Base-by-base conservation (phyloP, 2,888 invertebrate genomes). In the Mamestra brassicae region DNA sequence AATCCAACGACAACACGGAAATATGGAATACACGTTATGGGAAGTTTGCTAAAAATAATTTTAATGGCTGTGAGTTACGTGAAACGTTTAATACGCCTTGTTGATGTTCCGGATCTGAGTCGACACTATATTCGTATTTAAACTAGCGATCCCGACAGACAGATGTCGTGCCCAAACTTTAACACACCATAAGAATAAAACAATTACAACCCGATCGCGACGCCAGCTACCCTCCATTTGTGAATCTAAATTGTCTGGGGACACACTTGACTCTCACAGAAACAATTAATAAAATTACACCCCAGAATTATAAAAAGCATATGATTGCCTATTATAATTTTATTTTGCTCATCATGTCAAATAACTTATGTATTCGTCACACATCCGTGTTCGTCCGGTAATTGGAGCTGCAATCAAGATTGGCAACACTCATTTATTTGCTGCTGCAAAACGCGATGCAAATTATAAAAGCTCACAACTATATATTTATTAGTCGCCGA, bases 1-100 rank as follows among this genome's bases (percentile, higher is more conserved):
- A 85, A 90, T 87, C 86, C 87, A 79, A 85, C 79, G 83, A 84
- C 77, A 87, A 84, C 86, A 85, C 85, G 85, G 87, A 88, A 84
- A 68, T 72, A 73, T 84, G 70, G 52, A 64, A 85, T 74, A 71
- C 71, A 69, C 73, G 83, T 67, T 67, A 78, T 71, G 78, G 74
- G 61, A 80, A 82, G 50, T 75, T 58, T 60, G 65, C 78, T 81
- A 73, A 76, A 87, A 84, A 87, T 87, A 84, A 83, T 80, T 83
- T 85, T 82, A 62, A 71, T 75, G 66, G 17, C 42, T 66, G 7
- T 57, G 61, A 67, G 70, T 70, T 84, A 75, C 58, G 38, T 57
- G 70, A 60, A n/a, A 62, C 66, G 10, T 11, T 38, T 15, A 15
- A 26, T 11, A 8, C 60, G 34, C 54, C 54, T 45, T 74, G 47